Evolutionary conservation across 2,113 vertebrate species (phyloP).

Genomic region (Shinisaurus crocodilurus): DNA sequence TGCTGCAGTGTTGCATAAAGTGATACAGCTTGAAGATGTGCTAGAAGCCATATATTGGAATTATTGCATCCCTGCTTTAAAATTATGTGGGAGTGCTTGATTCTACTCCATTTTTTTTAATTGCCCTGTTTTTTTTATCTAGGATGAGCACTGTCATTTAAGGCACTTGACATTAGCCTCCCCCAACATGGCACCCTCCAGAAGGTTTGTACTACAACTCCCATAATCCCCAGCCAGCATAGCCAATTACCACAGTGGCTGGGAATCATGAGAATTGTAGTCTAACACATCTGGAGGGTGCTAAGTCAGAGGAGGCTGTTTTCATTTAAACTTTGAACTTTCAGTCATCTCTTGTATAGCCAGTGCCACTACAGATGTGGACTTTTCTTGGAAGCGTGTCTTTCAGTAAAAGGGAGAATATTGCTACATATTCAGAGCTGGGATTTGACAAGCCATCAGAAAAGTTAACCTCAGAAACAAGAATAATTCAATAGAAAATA

Average conservation of each 20-base stretch:
- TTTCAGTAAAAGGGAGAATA: neutral
- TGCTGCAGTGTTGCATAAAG: neutral
- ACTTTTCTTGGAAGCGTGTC: neutral
- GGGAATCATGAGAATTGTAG: too few relatives aligned
- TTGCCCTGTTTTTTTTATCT: neutral
- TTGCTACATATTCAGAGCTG: neutral
- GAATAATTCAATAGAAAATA: neutral
- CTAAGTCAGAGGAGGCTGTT: neutral
- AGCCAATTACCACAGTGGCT: too few relatives aligned
- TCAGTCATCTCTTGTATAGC: neutral
- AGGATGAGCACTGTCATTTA: neutral
- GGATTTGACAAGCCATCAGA: neutral
- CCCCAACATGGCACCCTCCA: too few relatives aligned
- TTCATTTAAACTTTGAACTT: neutral
- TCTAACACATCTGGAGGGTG: too few relatives aligned
- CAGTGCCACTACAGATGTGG: neutral
- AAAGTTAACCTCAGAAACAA: neutral
- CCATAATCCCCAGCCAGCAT: too few relatives aligned
- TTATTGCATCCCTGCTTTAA: neutral
- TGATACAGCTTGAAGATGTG: neutral
- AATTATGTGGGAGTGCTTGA: neutral
- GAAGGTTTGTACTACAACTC: too few relatives aligned
- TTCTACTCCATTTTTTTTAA: neutral
- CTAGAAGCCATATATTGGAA: neutral
- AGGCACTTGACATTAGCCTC: neutral